Evolutionary conservation across 2,113 vertebrate genomes (phyloP).

Genomic region (Andinoacara biseriatus): DNA sequence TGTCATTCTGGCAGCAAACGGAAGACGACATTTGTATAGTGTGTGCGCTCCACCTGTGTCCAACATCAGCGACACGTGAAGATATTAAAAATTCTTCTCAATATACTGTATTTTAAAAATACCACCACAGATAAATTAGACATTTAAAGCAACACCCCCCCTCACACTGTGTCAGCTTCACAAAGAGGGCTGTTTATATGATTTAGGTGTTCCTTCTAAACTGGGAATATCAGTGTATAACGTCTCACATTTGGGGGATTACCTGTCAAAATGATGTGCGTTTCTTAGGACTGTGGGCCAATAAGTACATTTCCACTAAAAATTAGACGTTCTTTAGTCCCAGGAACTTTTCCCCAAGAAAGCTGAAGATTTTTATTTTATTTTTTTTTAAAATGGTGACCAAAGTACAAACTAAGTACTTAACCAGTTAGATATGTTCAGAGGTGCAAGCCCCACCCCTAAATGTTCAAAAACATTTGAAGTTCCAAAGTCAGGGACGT

Average conservation of each 20-base stretch:
- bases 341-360: neutral
- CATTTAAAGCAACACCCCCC: neutral
- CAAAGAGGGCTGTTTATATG: neutral
- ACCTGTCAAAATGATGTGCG: neutral
- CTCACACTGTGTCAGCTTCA: neutral
- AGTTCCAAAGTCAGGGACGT: too few relatives aligned
- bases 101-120: neutral
- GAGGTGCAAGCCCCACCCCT: too few relatives aligned
- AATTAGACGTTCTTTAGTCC: neutral
- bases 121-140: neutral
- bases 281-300: neutral
- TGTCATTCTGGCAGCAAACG: conserved; percentile 10
- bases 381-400: too few relatives aligned
- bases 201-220: neutral
- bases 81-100: conserved; percentile 2
- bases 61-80: neutral
- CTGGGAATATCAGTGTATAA: neutral
- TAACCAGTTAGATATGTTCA: too few relatives aligned
- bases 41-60: neutral
- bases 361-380: too few relatives aligned
- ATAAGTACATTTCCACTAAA: neutral
- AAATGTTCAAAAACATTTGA: too few relatives aligned
- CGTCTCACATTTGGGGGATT: neutral
- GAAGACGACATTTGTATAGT: conserved; percentile 44
- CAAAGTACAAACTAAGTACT: too few relatives aligned